Evolutionary conservation across 2,888 invertebrate species (phyloP), one percentile per base, ranked within the genome.

Genomic region (Junonia oenone): DNA sequence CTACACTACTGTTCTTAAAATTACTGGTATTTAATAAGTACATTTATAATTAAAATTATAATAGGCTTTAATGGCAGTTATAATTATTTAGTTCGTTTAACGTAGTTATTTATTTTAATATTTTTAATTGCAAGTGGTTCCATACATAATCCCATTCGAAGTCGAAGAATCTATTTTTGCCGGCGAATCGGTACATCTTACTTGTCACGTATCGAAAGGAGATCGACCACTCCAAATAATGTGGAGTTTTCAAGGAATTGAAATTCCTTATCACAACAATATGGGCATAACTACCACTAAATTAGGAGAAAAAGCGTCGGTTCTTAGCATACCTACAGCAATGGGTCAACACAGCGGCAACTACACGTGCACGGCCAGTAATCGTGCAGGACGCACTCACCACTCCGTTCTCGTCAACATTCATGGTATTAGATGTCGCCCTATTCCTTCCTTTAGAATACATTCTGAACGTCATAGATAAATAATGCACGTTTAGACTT

Each of bases 151-250:
- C 66, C 93, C 93, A 59, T 94, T 94, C 74, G 90, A 91, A 73
- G 93, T 94, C 61, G 93, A 94, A 69, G 93, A 92, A 68, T 92
- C 93, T 53, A 91, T 92, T 64, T 93, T 93, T 70, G 92, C 93
- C 57, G 94, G 94, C 40, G 94, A 94, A 75, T 91, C 92, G 62
- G 92, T 93, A 56, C 93, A 93, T 64, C 86, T 94, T 53, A 92
- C 92, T 62, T 94, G 94, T 75, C 92, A 93, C 68, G 92, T 93
- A 54, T 91, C 92, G 48, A 93, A 93, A 75, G 94, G 95, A 62
- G 95, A 95, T 81, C 83, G 92, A 51, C 95, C 95, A 45, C 86
- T 95, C 65, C 92, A 92, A 71, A 93, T 95, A 66, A 84, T 88
- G 46, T 95, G 95, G 95, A 91, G 87, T 68, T 92, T 94, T 75